phyloP scores from a whole-genome alignment of 1,140 invertebrate species.

The Drosophila sturtevanti region DNA sequence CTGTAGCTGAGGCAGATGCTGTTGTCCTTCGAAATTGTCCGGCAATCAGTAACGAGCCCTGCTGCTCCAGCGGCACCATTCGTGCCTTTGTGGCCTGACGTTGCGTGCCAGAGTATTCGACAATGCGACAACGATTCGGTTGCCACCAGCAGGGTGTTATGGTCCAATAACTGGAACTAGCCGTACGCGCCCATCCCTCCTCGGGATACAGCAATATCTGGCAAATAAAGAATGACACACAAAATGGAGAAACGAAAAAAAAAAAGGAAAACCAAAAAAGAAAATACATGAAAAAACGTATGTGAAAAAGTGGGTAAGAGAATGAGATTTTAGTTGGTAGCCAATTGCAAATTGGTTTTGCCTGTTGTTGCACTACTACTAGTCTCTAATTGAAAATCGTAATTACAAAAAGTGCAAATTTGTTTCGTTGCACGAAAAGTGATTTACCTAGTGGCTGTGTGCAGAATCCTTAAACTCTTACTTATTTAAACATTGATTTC shows the following conservation, averaged over 20 bases:
- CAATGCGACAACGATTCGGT: conserved; percentile 90
- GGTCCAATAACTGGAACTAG: conserved; percentile 93
- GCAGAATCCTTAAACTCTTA: conserved; percentile 2
- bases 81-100: conserved; percentile 90
- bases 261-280: conserved; percentile 7
- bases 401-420: conserved; percentile 73
- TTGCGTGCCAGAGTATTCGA: conserved; percentile 91
- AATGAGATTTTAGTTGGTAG: conserved; percentile 48
- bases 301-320: conserved; percentile 3
- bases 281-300: conserved; percentile 16
- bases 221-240: conserved; percentile 6
- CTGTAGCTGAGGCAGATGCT: conserved; percentile 15
- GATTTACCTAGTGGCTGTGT: conserved; percentile 31
- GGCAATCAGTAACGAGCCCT: conserved; percentile 90
- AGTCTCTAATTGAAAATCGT: conserved; percentile 69
- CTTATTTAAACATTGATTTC: conserved; percentile 35
- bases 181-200: conserved; percentile 93
- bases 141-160: conserved; percentile 94
- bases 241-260: conserved; percentile 20
- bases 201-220: conserved; percentile 93
- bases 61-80: conserved; percentile 89
- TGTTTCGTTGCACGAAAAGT: conserved; percentile 4
- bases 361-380: conserved; percentile 37
- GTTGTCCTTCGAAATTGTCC: conserved; percentile 88
- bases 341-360: conserved; percentile 76